A percentile compares a stretch with the other conserved stretches of the same genome.
These are phyloP conservation scores for Hydroisotoma schaefferi DNA, from an alignment of 2,888 invertebrate genomes.

Conservation along the genomic window DNA sequence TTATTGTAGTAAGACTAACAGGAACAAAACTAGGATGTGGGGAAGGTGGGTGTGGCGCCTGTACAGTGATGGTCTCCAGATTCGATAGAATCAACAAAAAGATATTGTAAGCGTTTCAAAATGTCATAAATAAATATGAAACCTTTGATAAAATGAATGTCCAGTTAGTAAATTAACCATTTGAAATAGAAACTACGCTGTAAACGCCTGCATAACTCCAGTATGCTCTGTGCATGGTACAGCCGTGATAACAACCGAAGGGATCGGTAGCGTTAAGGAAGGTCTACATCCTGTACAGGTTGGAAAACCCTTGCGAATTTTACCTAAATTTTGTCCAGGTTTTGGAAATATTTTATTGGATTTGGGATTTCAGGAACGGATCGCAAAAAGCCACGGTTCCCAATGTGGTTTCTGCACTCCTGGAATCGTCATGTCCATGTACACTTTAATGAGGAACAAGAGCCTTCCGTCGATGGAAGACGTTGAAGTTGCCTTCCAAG, in stretches of 20 bases:
- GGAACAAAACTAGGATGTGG: constrained; percentile 92
- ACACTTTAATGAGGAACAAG: constrained; percentile 64
- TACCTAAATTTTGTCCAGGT: not conserved
- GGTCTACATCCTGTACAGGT: constrained; percentile 79
- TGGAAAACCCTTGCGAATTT: not conserved
- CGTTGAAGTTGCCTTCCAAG: constrained; percentile 76
- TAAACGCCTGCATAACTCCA: constrained; percentile 87
- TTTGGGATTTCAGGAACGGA: constrained; percentile 48
- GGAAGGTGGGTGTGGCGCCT: constrained; percentile 86
- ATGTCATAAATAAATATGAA: not conserved
- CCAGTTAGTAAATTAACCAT: not conserved
- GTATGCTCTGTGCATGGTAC: constrained; percentile 81
- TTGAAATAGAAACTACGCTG: constrained; percentile 66
- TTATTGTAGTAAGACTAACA: constrained; percentile 31
- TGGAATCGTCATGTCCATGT: constrained; percentile 97
- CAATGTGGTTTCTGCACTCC: constrained; percentile 96
- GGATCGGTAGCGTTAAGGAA: constrained; percentile 77
- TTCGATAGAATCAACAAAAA: constrained; percentile 60
- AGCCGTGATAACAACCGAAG: constrained; percentile 89
- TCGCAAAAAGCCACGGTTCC: constrained; percentile 86
- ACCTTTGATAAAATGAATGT: not conserved
- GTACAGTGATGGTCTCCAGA: constrained; percentile 88
- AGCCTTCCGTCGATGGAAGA: constrained; percentile 70
- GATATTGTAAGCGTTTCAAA: constrained; percentile 56
- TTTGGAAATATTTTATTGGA: constrained; percentile 2